Evolutionary conservation across 2,113 vertebrate species (phyloP), one percentile per base, ranked within the genome.

Genomic region (Taurulus bubalis): DNA sequence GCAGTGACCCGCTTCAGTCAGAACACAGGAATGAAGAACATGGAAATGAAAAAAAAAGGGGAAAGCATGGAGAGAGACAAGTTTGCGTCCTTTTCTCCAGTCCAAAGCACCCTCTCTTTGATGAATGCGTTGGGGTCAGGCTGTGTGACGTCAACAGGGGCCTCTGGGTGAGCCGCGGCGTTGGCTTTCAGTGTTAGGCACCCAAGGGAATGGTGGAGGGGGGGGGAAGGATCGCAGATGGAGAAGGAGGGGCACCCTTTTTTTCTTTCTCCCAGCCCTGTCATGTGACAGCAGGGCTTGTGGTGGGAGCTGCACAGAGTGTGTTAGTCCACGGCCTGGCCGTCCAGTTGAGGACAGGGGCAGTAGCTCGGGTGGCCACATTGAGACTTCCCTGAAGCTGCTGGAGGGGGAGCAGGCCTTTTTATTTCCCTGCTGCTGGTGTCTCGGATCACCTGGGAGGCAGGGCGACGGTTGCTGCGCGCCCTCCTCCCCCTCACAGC

Each of bases 401-500:
- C 74, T 74, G 60, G 53, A 58, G 55, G 66, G 58, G 67, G 45
- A 14, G 30, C 60, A 24, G 18, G 49, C 66, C 67, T 77, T 77
- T 22, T 28, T n/a, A 9, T 6, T 30, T 49, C 26, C 80, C 75
- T 26, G 12, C 76, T 68, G 69, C 75, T 79, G 59, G 76, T 69
- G 68, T 79, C 65, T 85, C 47, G 22, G 84, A 75, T 77, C 71
- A 80, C 65, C 65, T 79, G 71, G 78, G 70, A 75, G 75, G 75
- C 22, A 30, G 84, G 80, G 77, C 67, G 58, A 56, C 4, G 22
- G 74, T 65, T 42, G 12, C 36, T 55, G 49, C 60, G 38, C 70
- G 5, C 69, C 71, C 51, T 28, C 24, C 28, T 15, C 62, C 32
- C 34, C 68, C 15, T 98, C 95, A 99, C 94, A 99, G 97, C 91